These are phyloP conservation scores for Cichlasoma orientale DNA, from an alignment of 2,797 vertebrate species.

Conservation along the genomic window DNA sequence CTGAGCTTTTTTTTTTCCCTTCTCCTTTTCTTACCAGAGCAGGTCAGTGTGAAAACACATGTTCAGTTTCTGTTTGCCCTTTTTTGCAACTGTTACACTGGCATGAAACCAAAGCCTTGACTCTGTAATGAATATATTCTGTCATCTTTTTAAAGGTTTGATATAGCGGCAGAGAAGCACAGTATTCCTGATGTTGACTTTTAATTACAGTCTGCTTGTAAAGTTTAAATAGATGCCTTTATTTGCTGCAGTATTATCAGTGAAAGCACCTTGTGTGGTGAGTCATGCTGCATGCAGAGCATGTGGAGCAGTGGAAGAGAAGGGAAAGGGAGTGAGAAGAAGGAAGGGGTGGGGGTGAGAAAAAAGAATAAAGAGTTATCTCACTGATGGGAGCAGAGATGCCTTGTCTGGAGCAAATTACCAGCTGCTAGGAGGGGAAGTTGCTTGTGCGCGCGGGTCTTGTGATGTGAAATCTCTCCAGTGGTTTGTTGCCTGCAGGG, in stretches of 20 bases:
- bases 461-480: constrained; percentile 56
- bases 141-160: background rate
- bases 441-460: constrained; percentile 20
- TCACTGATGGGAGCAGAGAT: constrained; percentile 49
- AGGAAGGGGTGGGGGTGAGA: background rate
- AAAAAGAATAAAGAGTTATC: constrained; percentile 45
- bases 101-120: constrained; percentile 14
- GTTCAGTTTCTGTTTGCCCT: background rate
- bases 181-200: constrained; percentile 24
- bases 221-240: constrained; percentile 43
- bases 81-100: constrained; percentile 27
- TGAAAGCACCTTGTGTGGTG: constrained; percentile 41
- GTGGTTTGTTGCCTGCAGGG: constrained; percentile 38
- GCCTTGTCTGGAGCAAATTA: constrained; percentile 59
- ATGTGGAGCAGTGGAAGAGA: constrained; percentile 23
- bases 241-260: constrained; percentile 49
- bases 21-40: background rate
- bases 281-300: constrained; percentile 47
- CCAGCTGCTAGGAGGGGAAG: constrained; percentile 43
- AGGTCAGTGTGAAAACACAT: constrained; percentile 20
- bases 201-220: constrained; percentile 38
- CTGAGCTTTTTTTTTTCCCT: background rate
- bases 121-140: background rate
- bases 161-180: background rate
- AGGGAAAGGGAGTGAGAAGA: background rate